phyloP scores from a whole-genome alignment of 2,888 invertebrate species.

The Netelia inedita region DNA sequence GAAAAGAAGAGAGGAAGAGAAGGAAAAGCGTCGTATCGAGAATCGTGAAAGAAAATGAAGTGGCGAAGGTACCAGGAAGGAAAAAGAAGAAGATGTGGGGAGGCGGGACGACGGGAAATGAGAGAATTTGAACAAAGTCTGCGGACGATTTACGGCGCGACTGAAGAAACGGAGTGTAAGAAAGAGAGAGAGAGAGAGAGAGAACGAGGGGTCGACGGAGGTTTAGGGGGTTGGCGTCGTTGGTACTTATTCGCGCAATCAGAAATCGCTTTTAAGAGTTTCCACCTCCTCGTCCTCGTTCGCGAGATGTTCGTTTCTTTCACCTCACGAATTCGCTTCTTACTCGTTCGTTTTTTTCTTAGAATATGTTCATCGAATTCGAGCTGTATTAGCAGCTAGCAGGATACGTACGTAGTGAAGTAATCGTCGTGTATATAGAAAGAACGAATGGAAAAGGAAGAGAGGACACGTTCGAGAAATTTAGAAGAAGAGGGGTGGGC shows the following conservation, averaged over 20 bases:
- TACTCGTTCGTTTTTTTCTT: conserved; percentile 22
- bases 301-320: conserved; percentile 23
- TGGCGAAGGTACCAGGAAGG: conserved; percentile 1
- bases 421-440: conserved; percentile 6
- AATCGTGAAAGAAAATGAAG: conserved; percentile 50
- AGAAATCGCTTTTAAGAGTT: conserved; percentile 66
- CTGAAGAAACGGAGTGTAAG: conserved; percentile 2
- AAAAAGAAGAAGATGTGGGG: conserved; percentile 29
- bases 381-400: neutral
- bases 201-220: conserved; percentile 1
- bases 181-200: neutral
- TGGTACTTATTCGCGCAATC: conserved; percentile 64
- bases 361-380: conserved; percentile 26
- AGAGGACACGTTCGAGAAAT: conserved; percentile 7
- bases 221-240: neutral
- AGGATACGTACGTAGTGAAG: neutral
- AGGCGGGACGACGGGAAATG: no score
- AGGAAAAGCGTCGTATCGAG: conserved; percentile 21
- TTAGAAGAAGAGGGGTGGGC: neutral
- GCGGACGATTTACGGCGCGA: conserved; percentile 22
- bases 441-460: neutral
- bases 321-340: neutral
- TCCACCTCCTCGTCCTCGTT: conserved; percentile 1
- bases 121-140: conserved; percentile 43
- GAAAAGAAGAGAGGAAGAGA: conserved; percentile 25